Conservation (phyloP, 2,797 vertebrate species). For the Atherinosoma microstoma region DNA sequence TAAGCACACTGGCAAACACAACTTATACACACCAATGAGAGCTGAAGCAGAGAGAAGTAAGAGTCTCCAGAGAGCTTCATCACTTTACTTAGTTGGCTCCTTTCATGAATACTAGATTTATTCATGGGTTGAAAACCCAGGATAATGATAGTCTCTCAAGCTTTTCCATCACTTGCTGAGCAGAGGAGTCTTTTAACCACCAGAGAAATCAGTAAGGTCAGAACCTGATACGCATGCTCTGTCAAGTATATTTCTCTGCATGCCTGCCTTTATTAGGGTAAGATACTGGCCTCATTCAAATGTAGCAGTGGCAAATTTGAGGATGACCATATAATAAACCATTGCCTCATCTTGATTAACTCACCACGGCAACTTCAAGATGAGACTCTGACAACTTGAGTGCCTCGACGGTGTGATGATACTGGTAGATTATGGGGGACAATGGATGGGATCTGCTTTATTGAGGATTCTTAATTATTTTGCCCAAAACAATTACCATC, state of each 20-base stretch:
- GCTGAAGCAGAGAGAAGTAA: slow-evolving; percentile 38
- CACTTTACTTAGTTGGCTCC: slow-evolving; percentile 14
- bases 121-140: slow-evolving; percentile 36
- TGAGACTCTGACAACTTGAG: slow-evolving; percentile 11
- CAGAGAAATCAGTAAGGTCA: slow-evolving; percentile 20
- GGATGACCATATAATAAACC: slow-evolving; percentile 5
- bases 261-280: background rate
- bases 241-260: background rate
- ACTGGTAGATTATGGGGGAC: background rate
- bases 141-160: slow-evolving; percentile 30
- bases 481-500: slow-evolving; percentile 11
- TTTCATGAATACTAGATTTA: slow-evolving; percentile 46
- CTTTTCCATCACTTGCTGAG: slow-evolving; percentile 5
- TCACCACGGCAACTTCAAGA: slow-evolving; percentile 20
- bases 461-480: slow-evolving; percentile 3
- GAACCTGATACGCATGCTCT: slow-evolving; percentile 2
- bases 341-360: slow-evolving; percentile 15
- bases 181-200: slow-evolving; percentile 15
- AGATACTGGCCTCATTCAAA: slow-evolving; percentile 9
- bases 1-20: slow-evolving; percentile 19
- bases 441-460: background rate
- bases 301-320: background rate
- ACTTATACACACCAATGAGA: slow-evolving; percentile 56
- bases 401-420: background rate
- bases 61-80: slow-evolving; percentile 19